Evolutionary conservation across 1,140 invertebrate species (phyloP), one percentile per base, ranked within the genome.

Genomic region (Zophobas morio): DNA sequence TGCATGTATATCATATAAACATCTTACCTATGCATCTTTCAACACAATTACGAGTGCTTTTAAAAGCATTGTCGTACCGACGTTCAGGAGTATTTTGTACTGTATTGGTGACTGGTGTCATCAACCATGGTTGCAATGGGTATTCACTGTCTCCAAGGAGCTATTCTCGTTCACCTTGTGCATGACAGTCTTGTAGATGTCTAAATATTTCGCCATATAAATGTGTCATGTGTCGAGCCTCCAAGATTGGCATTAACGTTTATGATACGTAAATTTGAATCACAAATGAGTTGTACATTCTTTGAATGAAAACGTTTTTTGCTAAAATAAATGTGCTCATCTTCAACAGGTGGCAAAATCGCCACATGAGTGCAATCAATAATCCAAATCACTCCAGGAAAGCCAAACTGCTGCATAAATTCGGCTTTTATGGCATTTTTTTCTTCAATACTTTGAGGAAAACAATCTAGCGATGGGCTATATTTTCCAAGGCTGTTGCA

Each of bases 141-240:
- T 83, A 83, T 1, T 76, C 81, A 57, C 74, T 78, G 63, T 83
- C 82, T 0, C 82, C 81, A 73, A 81, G 37, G 73, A 82, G 40
- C 77, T 73, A 75, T 6, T 3, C 42, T 46, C 35, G 51, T 53
- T 6, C 35, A 6, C 56, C 1, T 57, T 57, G 35, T 3, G 4
- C 56, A 46, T 32, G 5, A 5, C 4, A 56, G 53, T 20, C n/a
- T 39, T 70, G 20, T 63, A 63, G 5, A 63, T 63, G 37, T 34
- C 6, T 39, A 2, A 42, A 5, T 32, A 40, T 70, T 20, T 4
- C 42, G 34, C 70, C 46, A 73, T 4, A 73, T 73, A n/a, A 75
- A 75, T 4, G 74, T 5, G 39, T 75, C 54, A 49, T 75, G 56
- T 1, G 74, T 33, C 33, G 54, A 57, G 33, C 54, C 54, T 35